Evolutionary conservation across 2,113 vertebrate species (phyloP).

Genomic region (Carlito syrichta): DNA sequence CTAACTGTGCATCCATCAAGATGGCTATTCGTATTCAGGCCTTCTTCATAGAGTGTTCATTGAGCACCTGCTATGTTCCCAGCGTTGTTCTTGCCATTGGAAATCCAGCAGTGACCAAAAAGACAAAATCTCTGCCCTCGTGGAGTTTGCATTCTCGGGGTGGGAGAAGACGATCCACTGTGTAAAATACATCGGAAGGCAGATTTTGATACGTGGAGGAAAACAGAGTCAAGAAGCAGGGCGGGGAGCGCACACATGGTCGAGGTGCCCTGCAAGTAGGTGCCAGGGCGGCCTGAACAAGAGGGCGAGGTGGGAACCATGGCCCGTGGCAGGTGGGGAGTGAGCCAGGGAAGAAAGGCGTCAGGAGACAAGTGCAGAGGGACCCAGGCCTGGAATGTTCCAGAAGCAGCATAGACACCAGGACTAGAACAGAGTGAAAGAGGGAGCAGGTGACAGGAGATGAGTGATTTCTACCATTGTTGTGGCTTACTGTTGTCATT

Average conservation of each 20-base stretch:
- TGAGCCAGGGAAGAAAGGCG: neutral
- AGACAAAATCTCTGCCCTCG: neutral
- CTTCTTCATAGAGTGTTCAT: neutral
- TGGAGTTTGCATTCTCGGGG: neutral
- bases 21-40: neutral
- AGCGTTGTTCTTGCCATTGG: neutral
- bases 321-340: neutral
- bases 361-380: neutral
- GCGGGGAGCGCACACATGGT: fast-evolving
- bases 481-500: neutral
- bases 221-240: neutral
- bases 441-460: neutral
- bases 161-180: neutral
- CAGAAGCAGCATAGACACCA: neutral
- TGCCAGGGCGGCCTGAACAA: neutral
- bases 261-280: neutral
- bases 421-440: neutral
- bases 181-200: neutral
- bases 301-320: neutral
- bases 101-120: neutral
- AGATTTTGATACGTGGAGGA: neutral
- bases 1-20: neutral
- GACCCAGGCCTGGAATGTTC: neutral
- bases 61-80: neutral
- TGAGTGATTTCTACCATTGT: neutral